Percentiles rank a stretch among this genome's conserved stretches.
These are phyloP conservation scores for Scarus forsteni DNA, from an alignment of 2,797 vertebrate species.

Conservation along the genomic window DNA sequence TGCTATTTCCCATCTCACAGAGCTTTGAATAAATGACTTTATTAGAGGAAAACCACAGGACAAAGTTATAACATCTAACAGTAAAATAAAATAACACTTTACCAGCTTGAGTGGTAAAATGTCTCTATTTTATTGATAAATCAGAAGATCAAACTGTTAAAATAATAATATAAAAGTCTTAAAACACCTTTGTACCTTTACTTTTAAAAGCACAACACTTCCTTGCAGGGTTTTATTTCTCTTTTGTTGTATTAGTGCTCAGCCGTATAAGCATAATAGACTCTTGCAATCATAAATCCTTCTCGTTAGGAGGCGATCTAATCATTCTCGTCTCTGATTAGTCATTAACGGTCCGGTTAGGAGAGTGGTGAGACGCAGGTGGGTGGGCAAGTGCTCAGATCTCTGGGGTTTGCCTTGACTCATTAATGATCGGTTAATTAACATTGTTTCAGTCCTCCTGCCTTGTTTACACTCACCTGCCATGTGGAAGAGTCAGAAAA, in stretches of 20 bases:
- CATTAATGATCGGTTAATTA: constrained; percentile 81
- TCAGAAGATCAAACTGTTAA: background rate
- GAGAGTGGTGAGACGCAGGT: constrained; percentile 78
- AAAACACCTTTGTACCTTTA: background rate
- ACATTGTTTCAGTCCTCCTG: constrained; percentile 78
- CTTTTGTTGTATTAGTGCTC: constrained; percentile 1
- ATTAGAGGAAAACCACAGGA: too few species aligned
- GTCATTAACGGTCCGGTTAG: constrained; percentile 83
- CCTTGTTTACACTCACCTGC: constrained; percentile 75
- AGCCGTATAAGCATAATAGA: constrained; percentile 51
- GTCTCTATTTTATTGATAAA: background rate
- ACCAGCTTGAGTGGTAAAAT: background rate
- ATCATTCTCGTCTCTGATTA: constrained; percentile 80
- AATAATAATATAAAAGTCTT: background rate
- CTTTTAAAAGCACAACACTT: constrained; percentile 1
- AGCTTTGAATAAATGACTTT: background rate
- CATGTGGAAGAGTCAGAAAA: constrained; percentile 69
- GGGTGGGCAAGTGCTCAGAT: constrained; percentile 78
- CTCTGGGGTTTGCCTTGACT: constrained; percentile 75
- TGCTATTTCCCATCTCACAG: background rate
- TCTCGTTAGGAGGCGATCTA: constrained; percentile 78
- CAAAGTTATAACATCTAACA: background rate
- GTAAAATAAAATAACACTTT: background rate
- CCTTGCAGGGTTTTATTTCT: background rate
- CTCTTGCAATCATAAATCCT: constrained; percentile 76